Evolutionary conservation across 2,888 invertebrate species (phyloP).

Genomic region (Opisthograptis luteolata): DNA sequence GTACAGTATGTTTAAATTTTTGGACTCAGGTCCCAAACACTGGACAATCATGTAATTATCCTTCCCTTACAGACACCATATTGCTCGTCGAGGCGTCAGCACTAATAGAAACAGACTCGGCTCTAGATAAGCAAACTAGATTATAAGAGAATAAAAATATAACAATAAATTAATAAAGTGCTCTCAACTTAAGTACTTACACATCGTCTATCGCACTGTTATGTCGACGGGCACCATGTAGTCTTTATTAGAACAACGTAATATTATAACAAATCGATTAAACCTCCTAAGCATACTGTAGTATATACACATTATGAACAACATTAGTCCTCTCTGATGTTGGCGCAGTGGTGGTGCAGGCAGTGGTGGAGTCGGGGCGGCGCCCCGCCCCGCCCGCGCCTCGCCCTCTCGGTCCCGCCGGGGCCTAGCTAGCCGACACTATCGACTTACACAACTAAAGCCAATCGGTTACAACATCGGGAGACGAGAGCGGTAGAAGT

Average conservation of each 20-base stretch:
- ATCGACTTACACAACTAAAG: conserved; percentile 59
- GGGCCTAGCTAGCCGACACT: conserved; percentile 40
- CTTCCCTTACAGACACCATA: conserved; percentile 83
- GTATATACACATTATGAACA: conserved; percentile 84
- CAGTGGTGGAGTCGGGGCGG: conserved; percentile 47
- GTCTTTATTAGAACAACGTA: conserved; percentile 83
- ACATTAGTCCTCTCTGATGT: conserved; percentile 74
- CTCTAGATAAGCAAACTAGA: conserved; percentile 83
- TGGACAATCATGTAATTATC: conserved; percentile 79
- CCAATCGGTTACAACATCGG: conserved; percentile 62
- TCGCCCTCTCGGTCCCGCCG: conserved; percentile 41
- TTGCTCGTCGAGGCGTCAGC: conserved; percentile 84
- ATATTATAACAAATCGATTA: conserved; percentile 82
- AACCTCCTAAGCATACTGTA: conserved; percentile 83
- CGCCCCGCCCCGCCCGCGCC: conserved; percentile 40
- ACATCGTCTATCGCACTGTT: conserved; percentile 82
- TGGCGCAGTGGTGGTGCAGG: conserved; percentile 51
- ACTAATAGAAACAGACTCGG: conserved; percentile 82
- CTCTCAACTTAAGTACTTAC: conserved; percentile 84
- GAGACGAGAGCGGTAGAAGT: conserved; percentile 75
- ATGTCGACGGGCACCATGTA: conserved; percentile 84
- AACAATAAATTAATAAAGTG: conserved; percentile 82
- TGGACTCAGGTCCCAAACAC: conserved; percentile 83
- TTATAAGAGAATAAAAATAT: conserved; percentile 79
- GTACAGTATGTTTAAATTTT: conserved; percentile 85